phyloP scores from a whole-genome alignment of 2,113 vertebrate genomes.

The Ptilorrhoa leucosticta region DNA sequence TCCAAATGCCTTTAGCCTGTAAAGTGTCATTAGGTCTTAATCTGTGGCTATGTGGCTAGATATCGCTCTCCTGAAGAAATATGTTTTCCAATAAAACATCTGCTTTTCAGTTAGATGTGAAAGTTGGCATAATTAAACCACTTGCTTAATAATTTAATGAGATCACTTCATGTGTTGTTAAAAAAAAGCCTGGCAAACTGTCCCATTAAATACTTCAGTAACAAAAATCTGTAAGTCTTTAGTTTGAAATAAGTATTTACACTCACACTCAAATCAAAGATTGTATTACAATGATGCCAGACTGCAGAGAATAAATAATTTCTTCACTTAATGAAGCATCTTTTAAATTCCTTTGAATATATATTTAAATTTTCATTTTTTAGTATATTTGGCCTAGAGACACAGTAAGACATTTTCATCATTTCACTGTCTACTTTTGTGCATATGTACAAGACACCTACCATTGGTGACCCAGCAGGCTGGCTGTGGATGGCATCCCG shows the following conservation, averaged over 20 bases:
- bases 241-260: not conserved
- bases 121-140: conserved; percentile 44
- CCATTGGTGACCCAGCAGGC: not conserved
- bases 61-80: not conserved
- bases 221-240: not conserved
- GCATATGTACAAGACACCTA: not conserved
- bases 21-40: not conserved
- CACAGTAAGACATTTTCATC: not conserved
- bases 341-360: not conserved
- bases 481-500: not conserved
- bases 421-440: not conserved
- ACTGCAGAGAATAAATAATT: not conserved
- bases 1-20: not conserved
- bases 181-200: not conserved
- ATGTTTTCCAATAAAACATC: not conserved
- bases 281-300: not conserved
- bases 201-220: not conserved
- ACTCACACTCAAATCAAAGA: not conserved
- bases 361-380: not conserved
- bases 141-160: conserved; percentile 54
- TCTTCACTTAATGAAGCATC: not conserved
- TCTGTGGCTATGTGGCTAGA: not conserved
- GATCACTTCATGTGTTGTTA: not conserved
- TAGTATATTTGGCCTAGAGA: not conserved
- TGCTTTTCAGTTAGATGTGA: not conserved